phyloP scores from a whole-genome alignment of 2,113 vertebrate genomes.

The Cichladusa arquata region DNA sequence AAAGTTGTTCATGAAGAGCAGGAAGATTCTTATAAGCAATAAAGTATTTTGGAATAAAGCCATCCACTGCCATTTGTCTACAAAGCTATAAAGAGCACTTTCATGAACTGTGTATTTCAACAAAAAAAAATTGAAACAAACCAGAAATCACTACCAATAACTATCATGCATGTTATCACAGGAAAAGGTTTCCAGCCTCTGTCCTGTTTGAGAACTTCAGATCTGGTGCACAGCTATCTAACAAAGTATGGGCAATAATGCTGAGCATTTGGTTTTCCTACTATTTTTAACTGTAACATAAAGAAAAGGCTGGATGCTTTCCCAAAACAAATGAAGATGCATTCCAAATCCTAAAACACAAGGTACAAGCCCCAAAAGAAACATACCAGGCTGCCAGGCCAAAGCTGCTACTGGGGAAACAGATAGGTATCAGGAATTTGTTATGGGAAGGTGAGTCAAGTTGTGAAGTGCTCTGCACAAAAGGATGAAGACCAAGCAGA shows the following conservation, averaged over 20 bases:
- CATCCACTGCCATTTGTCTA: neutral
- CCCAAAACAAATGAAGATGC: neutral
- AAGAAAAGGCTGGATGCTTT: neutral
- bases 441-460: neutral
- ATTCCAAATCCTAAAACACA: neutral
- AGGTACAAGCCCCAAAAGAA: neutral
- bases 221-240: neutral
- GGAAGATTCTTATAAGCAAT: neutral
- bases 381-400: neutral
- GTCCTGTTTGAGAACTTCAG: neutral
- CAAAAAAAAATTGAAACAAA: neutral
- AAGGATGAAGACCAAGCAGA: neutral
- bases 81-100: neutral
- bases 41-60: neutral
- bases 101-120: neutral
- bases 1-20: neutral
- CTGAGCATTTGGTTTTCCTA: fast-evolving
- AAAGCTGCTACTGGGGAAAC: neutral
- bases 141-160: neutral
- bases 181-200: neutral
- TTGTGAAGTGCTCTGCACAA: neutral
- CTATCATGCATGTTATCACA: neutral
- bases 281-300: neutral
- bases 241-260: neutral
- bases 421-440: neutral